Evolutionary conservation across 2,888 invertebrate genomes (phyloP), one percentile per base, ranked within the genome.

Genomic region (Ashinkailepas kermadecensis): DNA sequence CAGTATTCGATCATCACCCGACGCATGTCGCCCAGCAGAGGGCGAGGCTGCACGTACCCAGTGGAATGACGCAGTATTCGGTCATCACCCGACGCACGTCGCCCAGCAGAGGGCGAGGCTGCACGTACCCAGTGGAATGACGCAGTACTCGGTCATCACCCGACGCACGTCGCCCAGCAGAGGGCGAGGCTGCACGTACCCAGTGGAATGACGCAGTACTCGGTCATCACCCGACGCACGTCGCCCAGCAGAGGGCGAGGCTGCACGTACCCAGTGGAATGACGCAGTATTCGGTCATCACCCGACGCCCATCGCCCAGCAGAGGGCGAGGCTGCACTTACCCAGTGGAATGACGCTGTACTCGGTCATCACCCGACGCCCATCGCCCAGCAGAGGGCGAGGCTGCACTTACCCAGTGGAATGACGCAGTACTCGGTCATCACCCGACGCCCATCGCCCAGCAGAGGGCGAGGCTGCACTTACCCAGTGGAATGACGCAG

Each of bases 371-470:
- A 39, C 39, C 39, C 39, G 4, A 39, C 39, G 39, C 39, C n/a
- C n/a, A n/a, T n/a, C n/a, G n/a, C n/a, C 39, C 39, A 39, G 39
- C 39, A 39, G 39, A 59, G 11, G 59, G 59, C 59, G 59, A 81
- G 54, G 8, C n/a, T 39, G 13, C 82, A 85, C 39, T 83, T 85
- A 88, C 96, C 94, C 81, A 97, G 88, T 0, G 97, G 97, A 15
- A 97, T 87, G 83, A 97, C 93, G 86, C 95, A 96, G 86, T 93
- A 96, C 87, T 97, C 96, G 59, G 92, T 92, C 12, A 97, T 89
- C 12, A 96, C 88, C 86, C 96, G 93, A 64, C 95, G 90, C 59
- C 97, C 91, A 87, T 98, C 97, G 21, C 96, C 95, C 0, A 94
- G 88, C 83, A 89, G 88, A 2, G 92, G 91, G 83, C 89, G 86